Conservation (phyloP, 2,888 invertebrate species). For the Phania funesta region DNA sequence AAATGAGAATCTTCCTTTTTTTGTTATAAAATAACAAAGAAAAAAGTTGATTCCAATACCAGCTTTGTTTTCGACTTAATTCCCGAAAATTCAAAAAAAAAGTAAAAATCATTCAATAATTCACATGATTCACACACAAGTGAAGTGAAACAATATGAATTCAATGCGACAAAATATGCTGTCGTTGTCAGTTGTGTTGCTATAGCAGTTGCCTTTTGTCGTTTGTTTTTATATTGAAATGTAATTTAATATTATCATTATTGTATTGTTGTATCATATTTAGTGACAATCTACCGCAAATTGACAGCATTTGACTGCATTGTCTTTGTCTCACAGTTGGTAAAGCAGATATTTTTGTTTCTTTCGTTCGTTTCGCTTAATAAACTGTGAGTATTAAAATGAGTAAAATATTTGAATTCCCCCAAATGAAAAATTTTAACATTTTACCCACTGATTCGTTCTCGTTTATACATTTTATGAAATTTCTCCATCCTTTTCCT, state of each 20-base stretch:
- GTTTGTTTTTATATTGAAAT: slow-evolving; percentile 42
- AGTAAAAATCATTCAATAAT: slow-evolving; percentile 11
- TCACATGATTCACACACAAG: slow-evolving; percentile 41
- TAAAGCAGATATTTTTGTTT: slow-evolving; percentile 14
- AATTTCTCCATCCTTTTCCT: background rate
- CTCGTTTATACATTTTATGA: background rate
- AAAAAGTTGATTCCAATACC: background rate
- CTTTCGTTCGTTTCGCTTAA: background rate
- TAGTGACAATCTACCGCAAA: slow-evolving; percentile 63
- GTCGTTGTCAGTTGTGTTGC: slow-evolving; percentile 1
- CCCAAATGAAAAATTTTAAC: background rate
- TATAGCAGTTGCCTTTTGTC: slow-evolving; percentile 23
- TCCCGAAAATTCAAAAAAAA: slow-evolving; percentile 15
- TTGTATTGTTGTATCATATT: slow-evolving; percentile 62
- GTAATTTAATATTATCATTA: slow-evolving; percentile 63
- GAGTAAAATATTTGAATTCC: background rate
- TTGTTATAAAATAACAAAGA: background rate
- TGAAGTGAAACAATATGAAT: slow-evolving; percentile 1
- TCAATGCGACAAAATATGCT: slow-evolving; percentile 35
- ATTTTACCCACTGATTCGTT: background rate
- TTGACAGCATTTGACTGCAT: slow-evolving; percentile 65
- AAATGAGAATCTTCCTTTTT: background rate
- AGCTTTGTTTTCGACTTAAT: slow-evolving; percentile 16
- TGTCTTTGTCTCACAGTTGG: slow-evolving; percentile 53
- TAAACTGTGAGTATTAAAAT: background rate